A percentile compares a stretch with the other conserved stretches of the same genome.
Conservation (phyloP, 2,888 invertebrate species). For the Drosophila imparisetae region DNA sequence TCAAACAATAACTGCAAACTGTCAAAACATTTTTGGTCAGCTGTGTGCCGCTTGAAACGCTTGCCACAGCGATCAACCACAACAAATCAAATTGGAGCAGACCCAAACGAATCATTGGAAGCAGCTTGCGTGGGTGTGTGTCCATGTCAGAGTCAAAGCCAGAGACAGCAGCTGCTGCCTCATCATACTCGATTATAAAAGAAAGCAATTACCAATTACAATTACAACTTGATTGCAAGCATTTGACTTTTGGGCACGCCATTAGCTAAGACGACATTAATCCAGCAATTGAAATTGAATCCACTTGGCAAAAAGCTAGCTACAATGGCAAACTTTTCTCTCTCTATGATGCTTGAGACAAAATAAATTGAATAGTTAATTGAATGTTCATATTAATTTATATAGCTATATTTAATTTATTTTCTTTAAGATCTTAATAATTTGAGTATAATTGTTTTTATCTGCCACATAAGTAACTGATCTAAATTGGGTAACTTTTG, state of each 20-base stretch:
- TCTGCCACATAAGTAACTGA: not conserved
- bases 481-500: not conserved
- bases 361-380: not conserved
- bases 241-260: slow-evolving; percentile 44
- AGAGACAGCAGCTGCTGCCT: slow-evolving; percentile 10
- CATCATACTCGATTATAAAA: slow-evolving; percentile 47
- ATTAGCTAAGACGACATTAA: slow-evolving; percentile 78
- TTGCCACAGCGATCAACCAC: slow-evolving; percentile 27
- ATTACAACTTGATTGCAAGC: slow-evolving; percentile 42
- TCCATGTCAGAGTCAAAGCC: slow-evolving; percentile 22
- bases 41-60: slow-evolving; percentile 36
- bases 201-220: slow-evolving; percentile 77
- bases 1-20: slow-evolving; percentile 81
- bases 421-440: not conserved
- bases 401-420: not conserved
- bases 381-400: not conserved
- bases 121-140: slow-evolving; percentile 59
- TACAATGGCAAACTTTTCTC: slow-evolving; percentile 22
- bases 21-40: slow-evolving; percentile 75
- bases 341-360: not conserved
- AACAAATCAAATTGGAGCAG: slow-evolving; percentile 75
- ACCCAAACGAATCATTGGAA: slow-evolving; percentile 6
- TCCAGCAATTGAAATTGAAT: slow-evolving; percentile 61
- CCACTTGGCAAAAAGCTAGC: slow-evolving; percentile 18
- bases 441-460: not conserved